Evolutionary conservation across 1,140 invertebrate species (phyloP), one percentile per base, ranked within the genome.

Genomic region (Notospermus geniculatus): DNA sequence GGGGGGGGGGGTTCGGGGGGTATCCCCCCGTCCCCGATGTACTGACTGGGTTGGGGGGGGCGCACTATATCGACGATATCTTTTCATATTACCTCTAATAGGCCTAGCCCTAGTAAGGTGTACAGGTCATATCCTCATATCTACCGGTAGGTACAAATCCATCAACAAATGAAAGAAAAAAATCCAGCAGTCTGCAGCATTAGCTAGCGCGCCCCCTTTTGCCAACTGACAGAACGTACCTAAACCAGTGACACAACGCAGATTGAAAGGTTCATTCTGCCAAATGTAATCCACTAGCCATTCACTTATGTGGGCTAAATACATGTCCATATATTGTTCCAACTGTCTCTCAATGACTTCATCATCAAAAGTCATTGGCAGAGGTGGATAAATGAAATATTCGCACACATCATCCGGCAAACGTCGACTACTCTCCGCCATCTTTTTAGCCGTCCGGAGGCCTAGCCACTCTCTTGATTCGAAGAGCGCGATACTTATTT

Each of bases 211-310:
- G 28, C 54, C 27, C 54, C 25, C 52, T 30, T 30, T 17, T 27
- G 27, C 0, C 1, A 62, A 29, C 39, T 22, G 29, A 45, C 13
- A 7, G 46, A 52, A 64, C 36, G 41, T 28, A 68, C 66, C 67
- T 63, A 60, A 58, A 45, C 59, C 63, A 19, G 62, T 58, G 4
- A 73, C 60, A 54, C 68, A 57, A 27, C 55, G 66, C 58, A 82
- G 65, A 41, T 68, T 67, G 62, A 83, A 81, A 7, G 73, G 67
- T 53, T 83, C 78, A 60, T 81, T 77, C 60, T 83, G 82, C 82
- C 82, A 83, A 60, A 83, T 82, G 64, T 83, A 82, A 60, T 78
- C 72, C 7, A 76, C 69, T 19, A 81, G 46, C 52, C 70, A 61
- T n/a, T 71, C 60, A 54, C 79, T 72, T n/a, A 82, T 41, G 54